Percentiles rank a stretch among this genome's conserved stretches.
Conservation (phyloP, 2,113 vertebrate species). For the Tichodroma muraria region DNA sequence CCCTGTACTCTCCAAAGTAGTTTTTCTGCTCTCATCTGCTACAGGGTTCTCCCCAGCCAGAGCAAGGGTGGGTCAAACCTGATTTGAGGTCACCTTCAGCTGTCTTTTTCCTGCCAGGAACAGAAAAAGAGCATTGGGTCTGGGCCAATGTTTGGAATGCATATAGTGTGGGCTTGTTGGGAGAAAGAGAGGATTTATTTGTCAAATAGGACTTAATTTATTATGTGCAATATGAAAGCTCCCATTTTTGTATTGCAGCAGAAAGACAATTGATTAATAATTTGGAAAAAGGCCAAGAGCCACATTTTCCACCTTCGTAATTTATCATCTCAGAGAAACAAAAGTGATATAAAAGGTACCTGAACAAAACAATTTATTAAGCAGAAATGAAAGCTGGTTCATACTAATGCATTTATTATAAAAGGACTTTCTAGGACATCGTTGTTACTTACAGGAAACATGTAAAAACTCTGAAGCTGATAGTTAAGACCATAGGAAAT, state of each 20-base stretch:
- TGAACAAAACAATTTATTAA: neutral
- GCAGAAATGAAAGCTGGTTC: neutral
- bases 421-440: neutral
- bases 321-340: neutral
- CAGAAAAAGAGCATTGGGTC: neutral
- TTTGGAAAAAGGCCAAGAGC: conserved; percentile 11
- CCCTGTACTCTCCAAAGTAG: neutral
- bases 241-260: neutral
- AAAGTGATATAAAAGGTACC: neutral
- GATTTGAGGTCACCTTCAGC: neutral
- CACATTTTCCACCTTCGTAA: neutral
- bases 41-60: neutral
- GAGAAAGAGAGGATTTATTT: neutral
- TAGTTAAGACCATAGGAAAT: neutral
- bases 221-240: neutral
- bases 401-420: neutral
- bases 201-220: neutral
- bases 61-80: neutral
- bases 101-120: neutral
- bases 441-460: neutral
- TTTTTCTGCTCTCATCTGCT: neutral
- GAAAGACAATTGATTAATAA: neutral
- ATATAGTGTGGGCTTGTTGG: neutral
- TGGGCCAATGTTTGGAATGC: neutral
- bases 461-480: neutral